phyloP scores from a whole-genome alignment of 2,113 vertebrate genomes.

The Mobula hypostoma region DNA sequence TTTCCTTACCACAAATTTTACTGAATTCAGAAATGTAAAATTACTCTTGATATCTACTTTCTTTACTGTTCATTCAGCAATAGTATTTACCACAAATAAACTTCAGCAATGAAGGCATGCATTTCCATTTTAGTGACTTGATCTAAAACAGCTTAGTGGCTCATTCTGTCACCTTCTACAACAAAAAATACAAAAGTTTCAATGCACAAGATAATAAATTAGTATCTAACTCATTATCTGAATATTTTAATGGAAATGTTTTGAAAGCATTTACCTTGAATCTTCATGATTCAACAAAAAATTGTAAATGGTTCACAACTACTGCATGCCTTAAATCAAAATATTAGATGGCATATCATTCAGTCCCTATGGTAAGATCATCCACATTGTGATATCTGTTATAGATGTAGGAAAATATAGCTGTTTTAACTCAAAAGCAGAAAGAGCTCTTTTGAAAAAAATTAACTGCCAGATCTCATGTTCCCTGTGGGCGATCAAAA shows the following conservation, averaged over 20 bases:
- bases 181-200: not conserved
- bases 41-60: not conserved
- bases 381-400: conserved; percentile 1
- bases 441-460: not conserved
- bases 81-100: not conserved
- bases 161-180: not conserved
- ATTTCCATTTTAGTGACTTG: not conserved
- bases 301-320: conserved; percentile 1
- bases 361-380: not conserved
- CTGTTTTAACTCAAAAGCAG: not conserved
- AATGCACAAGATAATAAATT: not conserved
- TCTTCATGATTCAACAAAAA: not conserved
- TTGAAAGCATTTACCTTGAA: not conserved
- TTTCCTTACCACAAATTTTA: not conserved
- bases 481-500: conserved; percentile 3
- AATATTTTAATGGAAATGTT: not conserved
- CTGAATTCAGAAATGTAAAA: not conserved
- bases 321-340: not conserved
- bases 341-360: not conserved
- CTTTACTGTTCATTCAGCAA: not conserved
- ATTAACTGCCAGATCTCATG: not conserved
- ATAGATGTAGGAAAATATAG: not conserved
- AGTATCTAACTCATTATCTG: not conserved
- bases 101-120: not conserved
- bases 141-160: not conserved